Conservation (phyloP, 2,797 vertebrate genomes). For the Xenopus petersii region DNA sequence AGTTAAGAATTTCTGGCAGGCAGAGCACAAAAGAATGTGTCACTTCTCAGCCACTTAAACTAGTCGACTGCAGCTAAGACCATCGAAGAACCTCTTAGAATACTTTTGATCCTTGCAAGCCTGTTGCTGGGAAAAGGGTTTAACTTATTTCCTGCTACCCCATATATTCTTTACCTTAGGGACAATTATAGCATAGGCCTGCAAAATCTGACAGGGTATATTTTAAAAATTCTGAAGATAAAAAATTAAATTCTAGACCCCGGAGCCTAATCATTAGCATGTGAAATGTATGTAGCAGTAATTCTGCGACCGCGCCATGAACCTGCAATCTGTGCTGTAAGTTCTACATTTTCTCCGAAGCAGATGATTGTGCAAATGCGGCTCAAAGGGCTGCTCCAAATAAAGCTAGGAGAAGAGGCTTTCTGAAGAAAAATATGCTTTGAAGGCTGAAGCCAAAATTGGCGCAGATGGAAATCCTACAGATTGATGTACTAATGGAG, state of each 20-base stretch:
- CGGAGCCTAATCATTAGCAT: background rate
- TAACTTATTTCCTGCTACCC: background rate
- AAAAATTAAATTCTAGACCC: background rate
- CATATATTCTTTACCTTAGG: background rate
- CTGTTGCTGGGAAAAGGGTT: too few species aligned
- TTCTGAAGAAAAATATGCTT: constrained; percentile 23
- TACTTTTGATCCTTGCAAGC: too few species aligned
- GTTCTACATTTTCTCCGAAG: constrained; percentile 7
- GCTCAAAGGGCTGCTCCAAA: background rate
- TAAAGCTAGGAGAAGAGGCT: background rate
- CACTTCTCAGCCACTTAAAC: too few species aligned
- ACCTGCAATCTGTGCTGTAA: constrained; percentile 6
- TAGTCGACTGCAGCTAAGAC: too few species aligned
- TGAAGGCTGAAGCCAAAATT: constrained; percentile 25
- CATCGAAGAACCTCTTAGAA: too few species aligned
- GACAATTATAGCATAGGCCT: background rate
- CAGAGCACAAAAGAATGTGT: too few species aligned
- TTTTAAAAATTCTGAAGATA: background rate
- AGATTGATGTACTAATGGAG: constrained; percentile 27
- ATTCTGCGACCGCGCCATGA: constrained; percentile 10
- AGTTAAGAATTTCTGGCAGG: too few species aligned
- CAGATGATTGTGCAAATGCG: constrained; percentile 29
- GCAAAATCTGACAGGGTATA: background rate
- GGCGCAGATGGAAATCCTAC: constrained; percentile 23
- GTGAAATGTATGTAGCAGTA: constrained; percentile 11